phyloP scores from a whole-genome alignment of 2,797 vertebrate genomes.

The Spatula clypeata region DNA sequence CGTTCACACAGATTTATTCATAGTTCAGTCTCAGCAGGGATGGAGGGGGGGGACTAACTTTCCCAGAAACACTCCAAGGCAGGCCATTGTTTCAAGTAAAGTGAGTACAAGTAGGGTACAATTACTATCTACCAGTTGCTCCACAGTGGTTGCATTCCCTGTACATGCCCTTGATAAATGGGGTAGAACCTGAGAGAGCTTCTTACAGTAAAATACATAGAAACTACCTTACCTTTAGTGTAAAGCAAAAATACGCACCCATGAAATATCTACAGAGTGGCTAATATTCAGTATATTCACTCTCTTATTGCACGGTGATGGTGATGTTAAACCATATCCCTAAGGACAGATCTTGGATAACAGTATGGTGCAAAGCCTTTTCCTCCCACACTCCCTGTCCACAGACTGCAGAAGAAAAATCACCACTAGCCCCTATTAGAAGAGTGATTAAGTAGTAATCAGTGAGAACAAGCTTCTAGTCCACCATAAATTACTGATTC shows the following conservation, averaged over 20 bases:
- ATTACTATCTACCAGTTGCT: not conserved
- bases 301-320: not conserved
- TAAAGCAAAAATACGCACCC: not conserved
- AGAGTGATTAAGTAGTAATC: not conserved
- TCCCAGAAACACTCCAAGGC: not conserved
- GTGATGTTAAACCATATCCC: not conserved
- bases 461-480: not conserved
- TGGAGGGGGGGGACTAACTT: not conserved
- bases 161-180: not conserved
- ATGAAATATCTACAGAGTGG: not conserved
- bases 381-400: not conserved
- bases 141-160: not conserved
- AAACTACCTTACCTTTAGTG: not conserved
- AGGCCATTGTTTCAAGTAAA: not conserved
- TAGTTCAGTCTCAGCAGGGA: not conserved
- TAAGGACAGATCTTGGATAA: not conserved
- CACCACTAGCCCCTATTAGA: not conserved
- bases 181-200: fast-evolving
- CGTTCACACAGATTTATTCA: not conserved
- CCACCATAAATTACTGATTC: not conserved
- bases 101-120: not conserved
- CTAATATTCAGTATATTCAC: not conserved
- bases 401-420: not conserved
- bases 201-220: not conserved
- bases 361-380: not conserved